Percentiles rank a stretch among this genome's conserved stretches.
Conservation (phyloP, 2,888 invertebrate genomes). For the Lordiphosa andalusiaca region DNA sequence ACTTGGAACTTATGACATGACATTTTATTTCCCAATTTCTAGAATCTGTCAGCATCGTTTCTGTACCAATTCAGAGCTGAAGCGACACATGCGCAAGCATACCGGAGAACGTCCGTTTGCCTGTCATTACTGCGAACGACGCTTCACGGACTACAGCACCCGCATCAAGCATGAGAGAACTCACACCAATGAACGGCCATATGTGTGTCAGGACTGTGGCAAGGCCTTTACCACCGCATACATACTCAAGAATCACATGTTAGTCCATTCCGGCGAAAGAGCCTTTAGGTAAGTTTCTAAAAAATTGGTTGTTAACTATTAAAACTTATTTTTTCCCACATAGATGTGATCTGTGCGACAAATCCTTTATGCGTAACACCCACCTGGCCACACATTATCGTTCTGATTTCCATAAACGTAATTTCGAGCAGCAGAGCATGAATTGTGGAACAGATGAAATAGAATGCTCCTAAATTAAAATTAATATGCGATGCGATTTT, state of each 20-base stretch:
- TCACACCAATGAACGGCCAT: slow-evolving; percentile 73
- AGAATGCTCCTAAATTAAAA: too few species aligned
- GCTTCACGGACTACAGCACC: slow-evolving; percentile 65
- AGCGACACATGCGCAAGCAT: slow-evolving; percentile 67
- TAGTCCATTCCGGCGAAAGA: slow-evolving; percentile 63
- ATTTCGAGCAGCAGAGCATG: slow-evolving; percentile 21
- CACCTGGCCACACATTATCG: slow-evolving; percentile 50
- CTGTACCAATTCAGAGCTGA: slow-evolving; percentile 64
- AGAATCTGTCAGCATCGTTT: slow-evolving; percentile 64
- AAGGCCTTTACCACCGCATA: slow-evolving; percentile 69
- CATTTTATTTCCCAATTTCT: not conserved
- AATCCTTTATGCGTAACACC: slow-evolving; percentile 49
- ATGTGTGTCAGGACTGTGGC: slow-evolving; percentile 61
- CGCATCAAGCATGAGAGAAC: slow-evolving; percentile 66
- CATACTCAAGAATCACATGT: slow-evolving; percentile 64
- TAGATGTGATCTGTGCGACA: slow-evolving; percentile 53
- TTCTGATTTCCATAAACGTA: slow-evolving; percentile 50
- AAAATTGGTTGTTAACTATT: too few species aligned
- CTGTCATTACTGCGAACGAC: slow-evolving; percentile 58
- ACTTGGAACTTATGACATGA: not conserved
- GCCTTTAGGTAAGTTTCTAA: slow-evolving; percentile 43
- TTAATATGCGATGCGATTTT: too few species aligned
- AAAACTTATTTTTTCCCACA: not conserved
- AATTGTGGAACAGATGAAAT: not conserved
- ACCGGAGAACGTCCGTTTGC: slow-evolving; percentile 66